Conservation (phyloP, 2,888 invertebrate genomes). For the Tenthredo scrophulariae region DNA sequence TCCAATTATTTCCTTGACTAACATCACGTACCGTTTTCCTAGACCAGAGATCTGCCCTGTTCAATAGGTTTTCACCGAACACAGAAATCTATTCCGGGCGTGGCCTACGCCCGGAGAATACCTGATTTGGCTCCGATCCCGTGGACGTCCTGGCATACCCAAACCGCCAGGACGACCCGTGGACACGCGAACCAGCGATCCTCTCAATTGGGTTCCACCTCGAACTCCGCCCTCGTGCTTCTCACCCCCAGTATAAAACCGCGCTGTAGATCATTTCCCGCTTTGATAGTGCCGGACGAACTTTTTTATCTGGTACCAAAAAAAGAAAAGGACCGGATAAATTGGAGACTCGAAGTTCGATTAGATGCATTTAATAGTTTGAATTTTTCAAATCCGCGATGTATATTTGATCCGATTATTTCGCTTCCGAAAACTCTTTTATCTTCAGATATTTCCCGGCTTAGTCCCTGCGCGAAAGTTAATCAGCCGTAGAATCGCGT, state of each 20-base stretch:
- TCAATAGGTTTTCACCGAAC: conserved; percentile 48
- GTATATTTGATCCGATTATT: background rate
- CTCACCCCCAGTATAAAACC: background rate
- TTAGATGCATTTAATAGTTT: background rate
- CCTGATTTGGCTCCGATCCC: conserved; percentile 49
- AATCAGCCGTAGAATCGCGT: conserved; percentile 15
- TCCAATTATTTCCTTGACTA: conserved; percentile 28
- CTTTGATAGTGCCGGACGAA: background rate
- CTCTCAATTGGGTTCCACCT: conserved; percentile 55
- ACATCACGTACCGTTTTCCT: conserved; percentile 35
- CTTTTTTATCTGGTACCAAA: background rate
- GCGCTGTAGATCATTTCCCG: background rate
- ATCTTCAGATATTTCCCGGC: background rate
- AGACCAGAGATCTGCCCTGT: conserved; percentile 39
- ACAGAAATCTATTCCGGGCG: conserved; percentile 51
- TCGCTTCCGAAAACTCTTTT: background rate
- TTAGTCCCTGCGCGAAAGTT: background rate
- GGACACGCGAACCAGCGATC: conserved; percentile 55
- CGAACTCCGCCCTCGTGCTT: conserved; percentile 32
- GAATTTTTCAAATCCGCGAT: background rate
- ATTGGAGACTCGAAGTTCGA: background rate
- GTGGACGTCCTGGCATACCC: conserved; percentile 45
- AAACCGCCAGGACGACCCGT: conserved; percentile 46
- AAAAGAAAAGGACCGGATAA: background rate
- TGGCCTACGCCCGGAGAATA: conserved; percentile 71